These are phyloP conservation scores for Ianthella basta DNA, from an alignment of 37 sponge, comb jelly and placozoan species.

Conservation along the genomic window DNA sequence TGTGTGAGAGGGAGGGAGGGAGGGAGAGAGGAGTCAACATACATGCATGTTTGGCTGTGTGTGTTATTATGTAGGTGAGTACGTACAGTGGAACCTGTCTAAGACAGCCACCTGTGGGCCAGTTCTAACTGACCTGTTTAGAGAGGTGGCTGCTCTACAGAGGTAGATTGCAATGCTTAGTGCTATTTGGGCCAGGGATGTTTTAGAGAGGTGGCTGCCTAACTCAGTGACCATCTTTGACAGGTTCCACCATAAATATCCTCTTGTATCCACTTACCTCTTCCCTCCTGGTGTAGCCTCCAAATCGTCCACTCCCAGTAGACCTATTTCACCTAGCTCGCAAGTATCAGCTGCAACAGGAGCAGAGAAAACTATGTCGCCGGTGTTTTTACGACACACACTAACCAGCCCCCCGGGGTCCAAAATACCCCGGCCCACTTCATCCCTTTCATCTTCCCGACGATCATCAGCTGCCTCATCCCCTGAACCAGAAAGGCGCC, in stretches of 20 bases:
- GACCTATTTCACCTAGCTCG: neutral
- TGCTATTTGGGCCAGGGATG: neutral
- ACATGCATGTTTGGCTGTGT: neutral
- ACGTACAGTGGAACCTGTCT: neutral
- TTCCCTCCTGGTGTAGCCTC: neutral
- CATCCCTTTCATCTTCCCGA: neutral
- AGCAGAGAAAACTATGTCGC: neutral
- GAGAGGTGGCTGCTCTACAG: no score
- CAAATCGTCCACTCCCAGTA: neutral
- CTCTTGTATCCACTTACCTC: no score
- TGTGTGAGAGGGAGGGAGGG: no score
- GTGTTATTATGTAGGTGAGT: neutral
- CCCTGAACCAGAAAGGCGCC: neutral
- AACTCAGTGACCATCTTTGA: neutral
- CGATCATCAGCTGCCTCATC: constrained; percentile 17
- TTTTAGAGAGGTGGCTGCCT: neutral
- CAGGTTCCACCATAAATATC: no score
- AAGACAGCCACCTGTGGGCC: neutral
- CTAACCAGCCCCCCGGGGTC: constrained; percentile 3
- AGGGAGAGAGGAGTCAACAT: no score
- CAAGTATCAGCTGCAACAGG: neutral
- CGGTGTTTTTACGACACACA: neutral
- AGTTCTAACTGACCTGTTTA: no score
- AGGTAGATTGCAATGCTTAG: no score
- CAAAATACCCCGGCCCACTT: constrained; percentile 10